Evolutionary conservation across 2,797 vertebrate genomes (phyloP), one percentile per base, ranked within the genome.

Genomic region (Malacoraja senta): DNA sequence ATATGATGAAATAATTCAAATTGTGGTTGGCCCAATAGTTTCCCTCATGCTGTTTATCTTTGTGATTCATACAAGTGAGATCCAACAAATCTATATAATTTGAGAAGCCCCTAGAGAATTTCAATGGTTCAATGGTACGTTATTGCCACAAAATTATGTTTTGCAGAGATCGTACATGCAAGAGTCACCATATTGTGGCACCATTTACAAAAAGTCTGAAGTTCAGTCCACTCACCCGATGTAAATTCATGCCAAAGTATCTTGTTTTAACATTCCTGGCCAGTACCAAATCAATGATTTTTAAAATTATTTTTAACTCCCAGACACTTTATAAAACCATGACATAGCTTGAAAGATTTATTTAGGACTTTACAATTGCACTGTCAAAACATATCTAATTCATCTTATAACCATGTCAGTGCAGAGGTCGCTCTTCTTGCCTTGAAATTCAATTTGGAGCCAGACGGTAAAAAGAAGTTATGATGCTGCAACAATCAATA

Each of bases 381-480:
- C n/a, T 68, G 84, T 68, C 61, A 88, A 86, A 68, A 35, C 84
- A 68, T 2, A 21, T 88, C 61, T 24, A 68, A 68, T 35, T 88
- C 84, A 88, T 88, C 63, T 32, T 68, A 35, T 68, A 35, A 88
- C 63, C 84, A 88, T 88, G 32, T 17, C 29, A 19, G 83, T 63
- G 61, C 61, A 35, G n/a, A 68, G n/a, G 17, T 32, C 8, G 21
- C 84, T 21, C 84, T 88, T 88, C 61, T 68, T 19, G 15, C 32
- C 63, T 1, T 68, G 17, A 86, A 86, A 86, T 86, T 65, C 83
- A 86, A 88, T 88, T 68, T 88, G 61, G 63, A 35, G 12, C 63
- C 15, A 35, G 84, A 7, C 84, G 68, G n/a, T 88, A 68, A 88
- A 88, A 88, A 68, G 68, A 68, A 65, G 63, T 88, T 68, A 88